A percentile compares a stretch with the other conserved stretches of the same genome.
These are phyloP conservation scores for Picathartes gymnocephalus DNA, from an alignment of 2,113 vertebrate genomes.

Conservation along the genomic window DNA sequence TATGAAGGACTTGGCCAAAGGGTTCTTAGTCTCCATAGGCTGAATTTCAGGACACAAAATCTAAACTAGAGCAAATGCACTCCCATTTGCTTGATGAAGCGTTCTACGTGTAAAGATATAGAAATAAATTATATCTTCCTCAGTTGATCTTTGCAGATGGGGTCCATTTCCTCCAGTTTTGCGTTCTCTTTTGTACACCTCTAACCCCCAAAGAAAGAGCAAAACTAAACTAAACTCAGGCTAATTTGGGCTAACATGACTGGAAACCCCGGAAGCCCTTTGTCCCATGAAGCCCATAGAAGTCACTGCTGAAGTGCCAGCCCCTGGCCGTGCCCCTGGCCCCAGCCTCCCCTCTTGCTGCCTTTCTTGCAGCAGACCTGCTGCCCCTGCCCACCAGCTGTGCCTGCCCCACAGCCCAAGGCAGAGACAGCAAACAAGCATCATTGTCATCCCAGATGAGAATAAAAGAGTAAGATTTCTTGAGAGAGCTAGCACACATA, in stretches of 20 bases:
- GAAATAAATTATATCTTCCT: neutral
- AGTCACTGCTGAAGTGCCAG: neutral
- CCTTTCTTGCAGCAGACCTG: neutral
- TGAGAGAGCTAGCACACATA: neutral
- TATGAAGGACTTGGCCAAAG: neutral
- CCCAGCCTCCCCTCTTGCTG: accelerated
- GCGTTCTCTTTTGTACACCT: neutral
- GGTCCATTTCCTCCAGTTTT: neutral
- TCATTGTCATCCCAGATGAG: neutral
- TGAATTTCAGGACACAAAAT: neutral
- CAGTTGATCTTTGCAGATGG: neutral
- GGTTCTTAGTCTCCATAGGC: neutral
- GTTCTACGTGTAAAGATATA: neutral
- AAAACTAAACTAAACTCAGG: neutral
- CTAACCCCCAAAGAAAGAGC: neutral
- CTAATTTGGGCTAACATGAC: neutral
- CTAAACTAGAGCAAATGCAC: neutral
- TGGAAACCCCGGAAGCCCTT: neutral
- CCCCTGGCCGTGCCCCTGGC: neutral
- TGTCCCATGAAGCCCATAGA: neutral
- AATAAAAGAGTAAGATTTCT: neutral
- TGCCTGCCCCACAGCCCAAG: neutral
- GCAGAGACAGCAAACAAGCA: neutral
- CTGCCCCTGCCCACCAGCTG: neutral
- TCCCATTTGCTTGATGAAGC: neutral